Evolutionary conservation across 2,113 vertebrate genomes (phyloP).

Genomic region (Dissostichus mawsoni): DNA sequence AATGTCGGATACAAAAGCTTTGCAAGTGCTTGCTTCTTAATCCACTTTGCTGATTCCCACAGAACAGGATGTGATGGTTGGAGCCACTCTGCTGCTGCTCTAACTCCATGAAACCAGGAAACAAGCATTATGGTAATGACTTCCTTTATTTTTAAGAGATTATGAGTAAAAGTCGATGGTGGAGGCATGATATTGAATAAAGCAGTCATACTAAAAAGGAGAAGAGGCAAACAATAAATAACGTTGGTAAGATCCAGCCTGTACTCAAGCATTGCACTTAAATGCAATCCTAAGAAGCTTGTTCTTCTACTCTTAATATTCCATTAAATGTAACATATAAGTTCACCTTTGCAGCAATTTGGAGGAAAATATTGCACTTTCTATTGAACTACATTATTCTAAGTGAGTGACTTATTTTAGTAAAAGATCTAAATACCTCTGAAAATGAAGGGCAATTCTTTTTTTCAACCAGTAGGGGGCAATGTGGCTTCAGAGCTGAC

Average conservation of each 20-base stretch:
- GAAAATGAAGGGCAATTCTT: not conserved
- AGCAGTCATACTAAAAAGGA: not conserved
- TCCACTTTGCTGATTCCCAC: too few relatives aligned
- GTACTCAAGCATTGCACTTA: not conserved
- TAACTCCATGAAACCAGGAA: not conserved
- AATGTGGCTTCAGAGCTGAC: conserved; percentile 55
- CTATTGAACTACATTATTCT: not conserved
- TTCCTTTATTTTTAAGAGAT: not conserved
- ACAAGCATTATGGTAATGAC: not conserved
- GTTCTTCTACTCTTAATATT: not conserved
- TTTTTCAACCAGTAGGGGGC: conserved; percentile 59
- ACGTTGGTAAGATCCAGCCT: too few relatives aligned
- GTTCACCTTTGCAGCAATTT: not conserved
- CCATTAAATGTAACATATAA: not conserved
- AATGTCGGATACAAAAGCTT: too few relatives aligned
- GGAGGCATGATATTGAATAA: not conserved
- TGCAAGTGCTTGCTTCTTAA: too few relatives aligned
- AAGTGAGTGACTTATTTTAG: not conserved
- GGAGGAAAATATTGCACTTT: not conserved
- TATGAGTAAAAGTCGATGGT: not conserved
- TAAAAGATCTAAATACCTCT: not conserved
- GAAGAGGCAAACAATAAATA: not conserved
- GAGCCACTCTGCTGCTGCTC: not conserved
- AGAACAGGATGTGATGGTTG: too few relatives aligned
- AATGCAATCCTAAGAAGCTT: not conserved